A percentile compares a stretch with the other conserved stretches of the same genome.
These are phyloP conservation scores for Brachyptera risi DNA, from an alignment of 2,888 invertebrate species.

Conservation along the genomic window DNA sequence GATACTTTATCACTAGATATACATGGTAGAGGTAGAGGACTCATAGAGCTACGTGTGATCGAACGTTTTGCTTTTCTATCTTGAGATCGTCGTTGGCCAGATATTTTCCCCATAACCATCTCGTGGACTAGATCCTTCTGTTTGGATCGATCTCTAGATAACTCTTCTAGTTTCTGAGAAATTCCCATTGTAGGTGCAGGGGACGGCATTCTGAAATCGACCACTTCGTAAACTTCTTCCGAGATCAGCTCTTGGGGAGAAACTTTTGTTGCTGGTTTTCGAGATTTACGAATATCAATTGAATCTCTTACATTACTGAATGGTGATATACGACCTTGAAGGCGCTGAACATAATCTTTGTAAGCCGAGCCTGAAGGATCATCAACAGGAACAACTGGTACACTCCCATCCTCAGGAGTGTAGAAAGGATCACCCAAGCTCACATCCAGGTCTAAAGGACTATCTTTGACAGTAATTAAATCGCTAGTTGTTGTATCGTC, in stretches of 20 bases:
- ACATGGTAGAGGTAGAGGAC: background rate
- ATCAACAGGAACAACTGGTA: slow-evolving; percentile 39
- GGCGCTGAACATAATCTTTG: slow-evolving; percentile 60
- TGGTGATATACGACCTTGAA: slow-evolving; percentile 64
- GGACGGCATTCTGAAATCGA: slow-evolving; percentile 39
- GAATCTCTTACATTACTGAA: slow-evolving; percentile 67
- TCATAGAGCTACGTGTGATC: background rate
- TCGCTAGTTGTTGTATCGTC: slow-evolving; percentile 52
- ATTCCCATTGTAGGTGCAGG: slow-evolving; percentile 49
- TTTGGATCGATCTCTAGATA: slow-evolving; percentile 73
- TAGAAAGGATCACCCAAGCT: slow-evolving; percentile 26
- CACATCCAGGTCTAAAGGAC: slow-evolving; percentile 44
- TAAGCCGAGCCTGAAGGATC: slow-evolving; percentile 43
- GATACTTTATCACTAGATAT: background rate
- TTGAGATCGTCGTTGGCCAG: slow-evolving; percentile 45
- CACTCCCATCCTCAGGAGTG: slow-evolving; percentile 39
- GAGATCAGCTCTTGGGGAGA: slow-evolving; percentile 36
- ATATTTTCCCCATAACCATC: slow-evolving; percentile 70
- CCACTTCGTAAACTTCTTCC: slow-evolving; percentile 41
- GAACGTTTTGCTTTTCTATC: slow-evolving; percentile 56
- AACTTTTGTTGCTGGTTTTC: slow-evolving; percentile 43
- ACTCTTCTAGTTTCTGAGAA: slow-evolving; percentile 66
- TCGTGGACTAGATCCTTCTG: slow-evolving; percentile 81
- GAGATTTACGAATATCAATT: slow-evolving; percentile 58
- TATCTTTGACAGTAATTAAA: slow-evolving; percentile 38